Base-by-base conservation (phyloP, 2,888 invertebrate genomes). In the Acanthosepion pharaonis region DNA sequence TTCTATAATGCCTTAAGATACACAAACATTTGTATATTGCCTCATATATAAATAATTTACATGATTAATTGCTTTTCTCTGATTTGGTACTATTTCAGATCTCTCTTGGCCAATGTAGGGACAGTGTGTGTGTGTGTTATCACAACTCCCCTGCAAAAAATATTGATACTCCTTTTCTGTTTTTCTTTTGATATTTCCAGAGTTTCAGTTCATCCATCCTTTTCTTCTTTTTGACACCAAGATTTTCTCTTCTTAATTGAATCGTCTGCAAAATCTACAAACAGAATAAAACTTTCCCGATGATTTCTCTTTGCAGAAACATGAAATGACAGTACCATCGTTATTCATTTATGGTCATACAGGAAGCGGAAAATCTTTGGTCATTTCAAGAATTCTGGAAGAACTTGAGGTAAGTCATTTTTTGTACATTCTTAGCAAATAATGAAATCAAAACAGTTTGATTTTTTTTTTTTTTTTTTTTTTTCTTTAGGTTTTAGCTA, bases 271-370 rank as follows among this genome's bases (percentile, higher is more conserved):
- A 59, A 59, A 59, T 59, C 59, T 6, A 0, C 0, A 59, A 5
- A 23, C 15, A 15, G 64, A 64, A 64, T 23, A 64, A 64, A 64
- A 64, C 8, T 64, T 64, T 64, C 28, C 59, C 6, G 0, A 4
- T 11, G 33, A 78, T 95, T 59, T 94, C 78, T 59, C 94, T 93
- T 95, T 95, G 33, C 95, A 97, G 97, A 96, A 95, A 94, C 92
- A 95, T 92, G 96, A 96, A 91, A 93, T 94, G 94, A 95, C 96
- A 0, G 95, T 96, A 15, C 98, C 98, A 96, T 98, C 98, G 95
- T 97, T 99, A 96, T 99, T 98, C 97, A 96, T 99, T 94, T 98
- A 98, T 97, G 99, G 99, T n/a, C 98, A 98, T 97, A 98, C 98
- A 96, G 98, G 98, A 23, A 98, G 98, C 49, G 99, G 99, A 55